Percentiles rank a stretch among this genome's conserved stretches.
These are phyloP conservation scores for Phytoseiulus persimilis DNA, from an alignment of 2,888 invertebrate species.

Conservation along the genomic window DNA sequence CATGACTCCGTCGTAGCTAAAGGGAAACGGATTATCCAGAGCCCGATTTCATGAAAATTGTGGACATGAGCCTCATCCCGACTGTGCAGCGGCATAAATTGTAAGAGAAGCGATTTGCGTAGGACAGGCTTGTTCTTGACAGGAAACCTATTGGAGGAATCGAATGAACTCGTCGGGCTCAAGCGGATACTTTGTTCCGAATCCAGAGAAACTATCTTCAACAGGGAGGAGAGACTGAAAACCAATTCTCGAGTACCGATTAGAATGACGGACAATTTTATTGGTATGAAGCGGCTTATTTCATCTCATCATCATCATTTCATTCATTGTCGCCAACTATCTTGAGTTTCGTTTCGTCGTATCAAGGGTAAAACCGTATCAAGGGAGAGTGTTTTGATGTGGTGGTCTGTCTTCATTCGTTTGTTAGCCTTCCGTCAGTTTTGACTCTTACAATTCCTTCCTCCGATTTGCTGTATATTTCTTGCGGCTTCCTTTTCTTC, in stretches of 20 bases:
- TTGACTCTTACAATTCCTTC: background rate
- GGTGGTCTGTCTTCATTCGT: background rate
- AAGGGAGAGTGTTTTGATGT: background rate
- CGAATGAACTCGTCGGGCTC: no score
- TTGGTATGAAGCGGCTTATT: slow-evolving; percentile 26
- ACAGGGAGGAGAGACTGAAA: background rate
- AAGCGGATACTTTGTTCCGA: no score
- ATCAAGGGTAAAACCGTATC: background rate
- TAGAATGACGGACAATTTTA: slow-evolving; percentile 39
- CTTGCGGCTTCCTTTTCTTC: background rate
- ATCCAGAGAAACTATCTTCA: background rate
- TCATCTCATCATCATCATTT: background rate
- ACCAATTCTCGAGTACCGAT: slow-evolving; percentile 11
- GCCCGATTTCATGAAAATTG: no score
- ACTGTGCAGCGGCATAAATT: no score
- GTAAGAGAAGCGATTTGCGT: no score
- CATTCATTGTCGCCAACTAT: background rate
- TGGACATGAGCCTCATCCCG: no score
- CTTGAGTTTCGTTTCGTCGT: background rate
- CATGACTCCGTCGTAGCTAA: no score
- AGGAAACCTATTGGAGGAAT: no score
- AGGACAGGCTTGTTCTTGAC: no score
- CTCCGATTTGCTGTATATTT: background rate
- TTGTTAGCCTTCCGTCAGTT: background rate
- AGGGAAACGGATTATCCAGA: no score